Conservation (phyloP, 2,113 vertebrate genomes). For the Corythornis vintsioides region DNA sequence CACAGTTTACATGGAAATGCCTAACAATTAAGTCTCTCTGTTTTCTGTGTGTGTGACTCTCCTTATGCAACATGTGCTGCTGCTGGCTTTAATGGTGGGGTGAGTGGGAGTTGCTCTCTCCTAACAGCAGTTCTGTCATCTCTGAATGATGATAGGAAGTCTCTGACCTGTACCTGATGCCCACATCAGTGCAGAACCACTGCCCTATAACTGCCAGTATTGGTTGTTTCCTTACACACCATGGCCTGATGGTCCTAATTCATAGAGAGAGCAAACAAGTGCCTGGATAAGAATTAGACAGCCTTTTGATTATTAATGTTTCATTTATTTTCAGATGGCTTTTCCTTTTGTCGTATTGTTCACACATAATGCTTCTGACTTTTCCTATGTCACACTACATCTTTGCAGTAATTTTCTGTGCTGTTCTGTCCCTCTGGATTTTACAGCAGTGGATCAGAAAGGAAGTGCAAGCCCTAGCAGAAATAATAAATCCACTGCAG, state of each 20-base stretch:
- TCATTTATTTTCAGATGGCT: conserved; percentile 59
- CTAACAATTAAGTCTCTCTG: background rate
- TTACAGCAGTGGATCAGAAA: conserved; percentile 70
- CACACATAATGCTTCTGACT: conserved; percentile 62
- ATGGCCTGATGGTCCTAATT: background rate
- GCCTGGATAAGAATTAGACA: conserved; percentile 42
- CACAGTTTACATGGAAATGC: conserved; percentile 39
- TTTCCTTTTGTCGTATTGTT: conserved; percentile 63
- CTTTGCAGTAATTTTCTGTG: conserved; percentile 59
- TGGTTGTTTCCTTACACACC: background rate
- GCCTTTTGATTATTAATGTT: conserved; percentile 59
- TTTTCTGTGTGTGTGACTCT: background rate
- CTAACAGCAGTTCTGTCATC: background rate
- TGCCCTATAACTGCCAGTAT: background rate
- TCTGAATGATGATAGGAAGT: background rate
- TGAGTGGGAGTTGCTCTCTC: background rate
- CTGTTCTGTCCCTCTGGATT: conserved; percentile 68
- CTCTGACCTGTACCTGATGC: background rate
- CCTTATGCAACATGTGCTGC: background rate
- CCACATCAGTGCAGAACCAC: background rate
- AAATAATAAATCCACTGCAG: conserved; percentile 71
- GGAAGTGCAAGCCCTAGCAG: conserved; percentile 65
- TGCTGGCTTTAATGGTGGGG: conserved; percentile 12
- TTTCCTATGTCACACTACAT: conserved; percentile 66
- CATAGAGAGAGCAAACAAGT: background rate